These are phyloP conservation scores for Apamea anceps DNA, from an alignment of 2,888 invertebrate species.

Conservation along the genomic window DNA sequence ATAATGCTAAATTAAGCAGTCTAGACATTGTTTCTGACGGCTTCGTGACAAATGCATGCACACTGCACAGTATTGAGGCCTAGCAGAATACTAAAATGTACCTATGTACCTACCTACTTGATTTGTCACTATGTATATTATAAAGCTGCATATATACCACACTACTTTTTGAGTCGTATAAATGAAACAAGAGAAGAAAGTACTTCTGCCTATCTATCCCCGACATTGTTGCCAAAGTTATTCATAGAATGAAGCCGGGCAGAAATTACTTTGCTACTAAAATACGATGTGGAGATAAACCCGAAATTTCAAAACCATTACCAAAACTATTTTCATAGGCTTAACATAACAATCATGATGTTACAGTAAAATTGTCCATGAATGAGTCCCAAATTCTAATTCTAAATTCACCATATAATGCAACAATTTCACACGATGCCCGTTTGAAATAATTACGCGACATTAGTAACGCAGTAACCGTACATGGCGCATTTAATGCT, in stretches of 20 bases:
- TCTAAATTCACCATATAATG: background rate
- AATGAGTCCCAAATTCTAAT: slow-evolving; percentile 7
- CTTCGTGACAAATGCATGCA: slow-evolving; percentile 40
- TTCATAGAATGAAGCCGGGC: background rate
- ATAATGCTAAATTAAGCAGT: slow-evolving; percentile 50
- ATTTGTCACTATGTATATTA: slow-evolving; percentile 27
- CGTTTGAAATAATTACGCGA: slow-evolving; percentile 44
- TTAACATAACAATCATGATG: background rate
- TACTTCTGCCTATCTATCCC: background rate
- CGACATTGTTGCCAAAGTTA: background rate
- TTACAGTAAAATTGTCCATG: slow-evolving; percentile 2
- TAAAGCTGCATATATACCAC: slow-evolving; percentile 6
- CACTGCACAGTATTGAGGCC: slow-evolving; percentile 22
- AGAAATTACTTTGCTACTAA: slow-evolving; percentile 7
- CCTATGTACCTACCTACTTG: slow-evolving; percentile 1
- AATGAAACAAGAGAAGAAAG: background rate
- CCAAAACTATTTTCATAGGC: slow-evolving; percentile 8
- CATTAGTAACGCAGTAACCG: slow-evolving; percentile 59
- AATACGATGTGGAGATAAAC: background rate
- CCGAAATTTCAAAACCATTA: slow-evolving; percentile 6
- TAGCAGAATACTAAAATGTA: slow-evolving; percentile 39
- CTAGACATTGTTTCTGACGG: slow-evolving; percentile 49
- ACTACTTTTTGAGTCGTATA: background rate
- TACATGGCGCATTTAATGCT: slow-evolving; percentile 66
- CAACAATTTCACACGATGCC: slow-evolving; percentile 20